Base-by-base conservation (phyloP, 2,113 vertebrate species). In the Aplodontia rufa region DNA sequence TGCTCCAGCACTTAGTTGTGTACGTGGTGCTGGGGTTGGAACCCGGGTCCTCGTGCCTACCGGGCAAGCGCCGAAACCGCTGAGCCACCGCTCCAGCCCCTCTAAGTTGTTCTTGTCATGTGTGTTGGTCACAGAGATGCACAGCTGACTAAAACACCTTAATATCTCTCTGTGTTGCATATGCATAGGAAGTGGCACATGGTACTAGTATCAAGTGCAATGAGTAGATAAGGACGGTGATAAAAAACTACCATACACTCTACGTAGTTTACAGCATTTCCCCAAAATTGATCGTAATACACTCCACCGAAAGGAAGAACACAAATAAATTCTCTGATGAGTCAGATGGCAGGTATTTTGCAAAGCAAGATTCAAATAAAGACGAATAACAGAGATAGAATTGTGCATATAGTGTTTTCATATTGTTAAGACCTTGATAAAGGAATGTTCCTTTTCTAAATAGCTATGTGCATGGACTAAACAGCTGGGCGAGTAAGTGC, bases 401-500 rank as follows among this genome's bases (percentile, higher is more conserved):
- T 12, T 24, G 1, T 55, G n/a, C 8, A 35, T 11, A 26, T 40
- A 32, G n/a, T 62, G 51, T 74, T 95, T 85, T 58, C 30, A 42
- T 45, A 80, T 86, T 55, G 20, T 60, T 86, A 58, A 91, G 53
- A 26, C 14, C 20, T 88, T 26, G 30, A 71, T 91, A 95, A 85
- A 78, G 22, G 7, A 74, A 19, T 55, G 37, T 64, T 86, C 60
- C 51, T n/a, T 69, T 95, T 86, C 9, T 88, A 90, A 83, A 51
- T 55, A 32, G 37, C 55, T 85, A n/a, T 94, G n/a, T n/a, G 35
- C n/a, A 16, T 75, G 74, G 47, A 58, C 60, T 60, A 62, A 80
- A 97, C 42, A 85, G 17, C 8, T 91, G 71, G 17, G 90, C 93
- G 26, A 20, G 24, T 96, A 96, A 97, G 97, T 64, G 0, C 35